phyloP scores from a whole-genome alignment of 2,888 invertebrate genomes.

The Acleris laterana region DNA sequence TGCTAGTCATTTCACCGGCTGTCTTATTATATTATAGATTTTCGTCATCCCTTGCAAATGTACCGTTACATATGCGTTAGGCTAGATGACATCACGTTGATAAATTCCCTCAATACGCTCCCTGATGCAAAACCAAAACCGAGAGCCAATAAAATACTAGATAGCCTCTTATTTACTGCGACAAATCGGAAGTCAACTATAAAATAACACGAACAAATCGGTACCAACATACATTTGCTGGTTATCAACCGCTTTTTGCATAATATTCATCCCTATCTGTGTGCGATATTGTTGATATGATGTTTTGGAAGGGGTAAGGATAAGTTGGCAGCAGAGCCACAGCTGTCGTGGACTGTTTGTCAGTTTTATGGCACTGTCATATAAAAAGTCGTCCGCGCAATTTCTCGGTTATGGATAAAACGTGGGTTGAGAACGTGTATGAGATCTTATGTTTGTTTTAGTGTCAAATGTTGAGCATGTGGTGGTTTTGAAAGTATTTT shows the following conservation, averaged over 20 bases:
- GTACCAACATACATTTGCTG: constrained; percentile 12
- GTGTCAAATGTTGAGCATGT: not conserved
- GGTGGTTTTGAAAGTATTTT: not conserved
- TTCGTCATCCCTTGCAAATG: too few relatives aligned
- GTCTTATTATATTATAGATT: too few relatives aligned
- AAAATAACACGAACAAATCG: constrained; percentile 27
- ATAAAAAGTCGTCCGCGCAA: constrained; percentile 30
- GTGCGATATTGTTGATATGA: not conserved
- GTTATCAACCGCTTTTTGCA: not conserved
- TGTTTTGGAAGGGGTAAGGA: constrained; percentile 3
- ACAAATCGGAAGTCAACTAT: constrained; percentile 31
- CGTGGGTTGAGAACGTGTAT: constrained; percentile 11
- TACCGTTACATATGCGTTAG: not conserved
- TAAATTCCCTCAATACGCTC: not conserved
- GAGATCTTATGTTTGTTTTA: not conserved
- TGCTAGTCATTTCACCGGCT: too few relatives aligned
- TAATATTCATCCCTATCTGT: not conserved
- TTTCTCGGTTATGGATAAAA: constrained; percentile 25
- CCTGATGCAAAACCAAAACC: too few relatives aligned
- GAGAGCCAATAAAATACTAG: constrained; percentile 20
- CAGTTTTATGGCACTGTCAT: constrained; percentile 38
- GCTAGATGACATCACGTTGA: not conserved
- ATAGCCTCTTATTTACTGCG: constrained; percentile 16
- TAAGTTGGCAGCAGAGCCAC: constrained; percentile 25
- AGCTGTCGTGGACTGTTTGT: constrained; percentile 38